Evolutionary conservation across 1,140 invertebrate genomes (phyloP), one percentile per base, ranked within the genome.

Genomic region (Dinoponera quadriceps): DNA sequence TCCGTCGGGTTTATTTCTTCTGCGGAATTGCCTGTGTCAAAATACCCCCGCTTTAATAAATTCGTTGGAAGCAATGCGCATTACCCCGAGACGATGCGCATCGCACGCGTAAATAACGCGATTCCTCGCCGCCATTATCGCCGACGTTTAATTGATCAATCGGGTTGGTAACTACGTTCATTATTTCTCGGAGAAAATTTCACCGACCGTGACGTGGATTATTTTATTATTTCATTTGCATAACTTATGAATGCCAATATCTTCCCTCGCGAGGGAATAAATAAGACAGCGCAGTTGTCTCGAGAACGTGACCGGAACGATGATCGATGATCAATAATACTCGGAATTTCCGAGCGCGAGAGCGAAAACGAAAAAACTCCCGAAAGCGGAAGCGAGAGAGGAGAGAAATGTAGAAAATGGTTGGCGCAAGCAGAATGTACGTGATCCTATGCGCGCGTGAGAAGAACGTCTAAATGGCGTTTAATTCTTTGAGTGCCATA

Each of bases 321-420:
- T 78, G 65, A 80, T 80, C 65, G 65, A 69, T 80, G 65, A 80
- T 80, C 75, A 69, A 80, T 80, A 69, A 80, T 80, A 48, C 25
- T 57, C 2, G 49, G 33, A 59, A n/a, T 69, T 80, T 57, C 33
- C 65, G 51, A 71, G 29, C 55, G 25, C n/a, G 48, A 71, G 62
- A 48, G 48, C 48, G 85, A 84, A n/a, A n/a, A 74, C 49, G 66
- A 20, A 74, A 62, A 62, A 69, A 87, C 69, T 66, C 66, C 57
- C 44, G 49, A 66, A 84, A 68, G 22, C 11, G 33, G 65, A 33
- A 38, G 13, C 16, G 60, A 51, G 22, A 3, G 63, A 60, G 65
- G 49, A 44, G 54, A 4, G 63, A 82, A 60, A 73, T 72, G 74
- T 62, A 60, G 78, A 74, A 69, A 59, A 80, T 57, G 1, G 18